These are phyloP conservation scores for Epinotia ramella DNA, from an alignment of 2,888 invertebrate species.

Conservation along the genomic window DNA sequence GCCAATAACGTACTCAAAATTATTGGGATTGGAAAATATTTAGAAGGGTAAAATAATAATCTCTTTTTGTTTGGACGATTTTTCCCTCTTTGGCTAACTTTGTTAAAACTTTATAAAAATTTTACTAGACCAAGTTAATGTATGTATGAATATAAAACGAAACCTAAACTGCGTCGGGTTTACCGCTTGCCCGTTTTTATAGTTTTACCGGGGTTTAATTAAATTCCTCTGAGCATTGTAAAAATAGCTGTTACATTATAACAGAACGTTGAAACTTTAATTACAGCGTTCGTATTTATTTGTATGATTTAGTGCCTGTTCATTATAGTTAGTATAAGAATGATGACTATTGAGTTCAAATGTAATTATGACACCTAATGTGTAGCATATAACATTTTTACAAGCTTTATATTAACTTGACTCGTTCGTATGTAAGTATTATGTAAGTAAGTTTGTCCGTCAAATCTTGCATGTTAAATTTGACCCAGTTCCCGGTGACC, in stretches of 20 bases:
- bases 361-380: too few relatives aligned
- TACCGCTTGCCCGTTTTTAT: conserved; percentile 12
- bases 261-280: conserved; percentile 4
- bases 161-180: neutral
- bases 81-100: neutral
- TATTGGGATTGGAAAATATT: too few relatives aligned
- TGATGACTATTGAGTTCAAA: too few relatives aligned
- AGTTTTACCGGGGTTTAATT: conserved; percentile 23
- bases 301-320: neutral
- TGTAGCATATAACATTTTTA: too few relatives aligned
- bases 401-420: too few relatives aligned
- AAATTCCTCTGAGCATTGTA: conserved; percentile 17
- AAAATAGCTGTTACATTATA: conserved; percentile 16
- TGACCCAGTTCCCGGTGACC: too few relatives aligned
- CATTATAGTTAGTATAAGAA: neutral
- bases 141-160: conserved; percentile 2
- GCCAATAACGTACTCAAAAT: too few relatives aligned
- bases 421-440: too few relatives aligned
- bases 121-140: neutral
- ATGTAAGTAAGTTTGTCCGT: too few relatives aligned
- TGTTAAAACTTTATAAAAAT: neutral
- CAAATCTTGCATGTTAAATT: too few relatives aligned
- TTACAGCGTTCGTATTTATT: conserved; percentile 12
- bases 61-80: too few relatives aligned
- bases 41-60: too few relatives aligned